phyloP scores from a whole-genome alignment of 2,797 vertebrate species.

The Brachyrhaphis roseni region DNA sequence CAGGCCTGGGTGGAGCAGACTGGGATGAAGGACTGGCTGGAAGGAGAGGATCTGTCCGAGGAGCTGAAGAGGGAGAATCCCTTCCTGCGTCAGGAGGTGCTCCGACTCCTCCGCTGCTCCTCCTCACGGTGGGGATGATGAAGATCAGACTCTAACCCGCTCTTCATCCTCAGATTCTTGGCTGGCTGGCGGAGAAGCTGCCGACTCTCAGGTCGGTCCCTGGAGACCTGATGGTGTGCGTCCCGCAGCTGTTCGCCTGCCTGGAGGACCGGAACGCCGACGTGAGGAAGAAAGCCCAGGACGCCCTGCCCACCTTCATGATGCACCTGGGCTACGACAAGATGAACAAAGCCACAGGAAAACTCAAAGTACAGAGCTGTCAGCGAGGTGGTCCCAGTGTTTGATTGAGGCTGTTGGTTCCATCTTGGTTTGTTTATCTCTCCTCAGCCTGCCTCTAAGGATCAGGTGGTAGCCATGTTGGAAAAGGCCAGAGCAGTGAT shows the following conservation, averaged over 20 bases:
- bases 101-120: neutral
- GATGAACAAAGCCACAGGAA: constrained; percentile 92
- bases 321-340: constrained; percentile 97
- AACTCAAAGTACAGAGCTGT: constrained; percentile 86
- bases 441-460: constrained; percentile 92
- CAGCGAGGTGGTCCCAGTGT: neutral
- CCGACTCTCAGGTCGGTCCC: constrained; percentile 87
- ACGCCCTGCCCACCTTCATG: constrained; percentile 95
- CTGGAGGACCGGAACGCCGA: constrained; percentile 96
- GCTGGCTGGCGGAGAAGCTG: constrained; percentile 95
- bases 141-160: neutral
- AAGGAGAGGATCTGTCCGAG: constrained; percentile 95
- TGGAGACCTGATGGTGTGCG: constrained; percentile 87
- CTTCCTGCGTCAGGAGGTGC: constrained; percentile 92
- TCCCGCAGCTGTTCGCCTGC: constrained; percentile 91
- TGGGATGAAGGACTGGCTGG: constrained; percentile 98
- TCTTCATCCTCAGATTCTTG: constrained; percentile 82
- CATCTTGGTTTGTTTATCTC: neutral
- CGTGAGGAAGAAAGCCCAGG: constrained; percentile 96
- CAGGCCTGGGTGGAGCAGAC: constrained; percentile 97
- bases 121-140: neutral
- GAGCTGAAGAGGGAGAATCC: constrained; percentile 97
- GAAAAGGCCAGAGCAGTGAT: constrained; percentile 94
- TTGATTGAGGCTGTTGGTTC: too few relatives aligned
- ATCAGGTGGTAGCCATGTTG: constrained; percentile 91